Base-by-base conservation (phyloP, 1,140 invertebrate species). In the Lasaia peninsularis region DNA sequence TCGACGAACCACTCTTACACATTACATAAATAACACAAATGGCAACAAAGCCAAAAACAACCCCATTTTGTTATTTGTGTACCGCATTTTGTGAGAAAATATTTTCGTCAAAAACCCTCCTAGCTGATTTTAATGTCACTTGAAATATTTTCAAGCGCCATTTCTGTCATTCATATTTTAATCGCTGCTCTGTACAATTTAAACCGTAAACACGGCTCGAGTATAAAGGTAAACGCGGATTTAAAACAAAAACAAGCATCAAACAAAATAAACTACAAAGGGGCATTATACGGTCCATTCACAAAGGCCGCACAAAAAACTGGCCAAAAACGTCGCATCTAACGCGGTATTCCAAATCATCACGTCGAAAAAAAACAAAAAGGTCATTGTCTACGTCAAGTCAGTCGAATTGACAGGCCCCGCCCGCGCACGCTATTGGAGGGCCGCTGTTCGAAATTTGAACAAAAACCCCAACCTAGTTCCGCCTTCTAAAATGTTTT, bases 401-500 rank as follows among this genome's bases (percentile, higher is more conserved):
- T 87, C 84, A 87, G 76, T 72, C 69, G 77, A 82, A 80, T 82
- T 82, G 84, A 80, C 71, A 77, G 71, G 80, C 81, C 69, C 80
- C 84, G 81, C 81, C 84, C 81, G 81, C 84, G 75, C 78, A 65
- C 74, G 80, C 80, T 35, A 87, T 87, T 87, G 84, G 84, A 81
- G 75, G 80, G 73, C 68, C 71, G 74, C 72, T 64, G 62, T 69
- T 75, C 76, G 76, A 84, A 87, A 80, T 87, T 87, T 78, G 75
- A 81, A 87, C 80, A 84, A 87, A 86, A 86, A 85, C 80, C 78
- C 80, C 80, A 75, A 80, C 76, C 80, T 86, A 86, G 82, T 81
- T 84, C 84, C 84, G 84, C 84, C 84, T 87, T 87, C 84, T 86
- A 87, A 87, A 85, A 86, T 86, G 80, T 84, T 87, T 87, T 86